Conservation (phyloP, 2,113 vertebrate genomes). For the Seriola quinqueradiata region DNA sequence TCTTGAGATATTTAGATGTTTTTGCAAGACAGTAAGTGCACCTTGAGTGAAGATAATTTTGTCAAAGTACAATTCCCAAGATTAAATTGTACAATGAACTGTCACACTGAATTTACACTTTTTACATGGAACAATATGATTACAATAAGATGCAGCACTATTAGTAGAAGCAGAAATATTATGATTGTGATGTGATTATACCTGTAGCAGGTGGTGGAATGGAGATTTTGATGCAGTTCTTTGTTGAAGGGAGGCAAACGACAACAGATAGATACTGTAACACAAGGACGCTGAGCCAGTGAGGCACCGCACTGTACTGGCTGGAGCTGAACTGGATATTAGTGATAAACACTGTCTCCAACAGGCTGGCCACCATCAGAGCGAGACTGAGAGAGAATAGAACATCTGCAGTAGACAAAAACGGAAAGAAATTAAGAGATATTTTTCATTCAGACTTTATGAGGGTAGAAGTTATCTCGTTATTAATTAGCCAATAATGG, state of each 20-base stretch:
- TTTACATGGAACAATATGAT: no score
- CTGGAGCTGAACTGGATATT: constrained; percentile 79
- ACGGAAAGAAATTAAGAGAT: neutral
- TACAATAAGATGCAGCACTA: no score
- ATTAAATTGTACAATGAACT: neutral
- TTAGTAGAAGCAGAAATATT: no score
- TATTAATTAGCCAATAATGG: no score
- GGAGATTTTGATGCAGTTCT: constrained; percentile 23
- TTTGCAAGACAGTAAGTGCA: neutral
- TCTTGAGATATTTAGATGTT: no score
- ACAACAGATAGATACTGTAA: constrained; percentile 75
- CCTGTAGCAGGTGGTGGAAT: constrained; percentile 2
- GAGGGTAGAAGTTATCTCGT: no score
- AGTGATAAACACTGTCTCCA: constrained; percentile 80
- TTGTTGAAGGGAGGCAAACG: constrained; percentile 61
- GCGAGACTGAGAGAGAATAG: constrained; percentile 81
- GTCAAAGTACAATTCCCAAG: neutral
- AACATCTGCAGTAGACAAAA: constrained; percentile 62
- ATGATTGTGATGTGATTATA: neutral
- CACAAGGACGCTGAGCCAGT: constrained; percentile 77
- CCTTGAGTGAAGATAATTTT: no score
- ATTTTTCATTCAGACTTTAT: neutral
- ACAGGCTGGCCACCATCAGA: constrained; percentile 81
- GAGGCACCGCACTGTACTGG: constrained; percentile 70
- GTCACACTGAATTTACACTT: neutral